A percentile compares a stretch with the other conserved stretches of the same genome.
Evolutionary conservation across 2,888 invertebrate genomes (phyloP).

Genomic region (Caenorhabditis sp.): DNA sequence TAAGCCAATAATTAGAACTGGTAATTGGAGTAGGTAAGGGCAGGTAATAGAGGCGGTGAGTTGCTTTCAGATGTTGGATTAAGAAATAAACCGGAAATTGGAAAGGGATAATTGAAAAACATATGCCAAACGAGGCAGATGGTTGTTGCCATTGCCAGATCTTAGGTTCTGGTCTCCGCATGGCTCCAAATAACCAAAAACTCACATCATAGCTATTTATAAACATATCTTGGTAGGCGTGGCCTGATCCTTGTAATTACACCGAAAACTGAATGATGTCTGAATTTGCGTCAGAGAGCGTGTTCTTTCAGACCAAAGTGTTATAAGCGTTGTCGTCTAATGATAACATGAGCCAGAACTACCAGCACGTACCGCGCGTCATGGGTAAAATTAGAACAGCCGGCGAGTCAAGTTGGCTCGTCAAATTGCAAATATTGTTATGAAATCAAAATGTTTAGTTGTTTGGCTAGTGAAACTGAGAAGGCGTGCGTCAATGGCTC

Average conservation of each 20-base stretch:
- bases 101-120: neutral
- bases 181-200: neutral
- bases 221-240: neutral
- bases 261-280: slow-evolving; percentile 19
- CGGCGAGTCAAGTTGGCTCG: too few species aligned
- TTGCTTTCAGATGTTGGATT: slow-evolving; percentile 17
- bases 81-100: neutral
- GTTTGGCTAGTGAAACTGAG: too few species aligned
- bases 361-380: slow-evolving; percentile 4
- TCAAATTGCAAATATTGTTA: neutral
- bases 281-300: slow-evolving; percentile 33
- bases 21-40: neutral
- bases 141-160: neutral
- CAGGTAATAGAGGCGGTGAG: neutral
- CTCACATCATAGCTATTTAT: neutral
- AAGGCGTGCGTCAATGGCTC: slow-evolving; percentile 24
- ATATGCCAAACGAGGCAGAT: neutral
- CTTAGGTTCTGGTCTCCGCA: neutral
- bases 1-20: too few species aligned
- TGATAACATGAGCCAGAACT: slow-evolving; percentile 14
- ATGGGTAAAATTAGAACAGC: slow-evolving; percentile 1
- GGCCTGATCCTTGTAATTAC: slow-evolving; percentile 6
- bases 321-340: neutral
- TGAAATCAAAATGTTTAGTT: neutral
- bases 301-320: slow-evolving; percentile 32